These are phyloP conservation scores for Pangasianodon hypophthalmus DNA, from an alignment of 2,113 vertebrate genomes.

Conservation along the genomic window DNA sequence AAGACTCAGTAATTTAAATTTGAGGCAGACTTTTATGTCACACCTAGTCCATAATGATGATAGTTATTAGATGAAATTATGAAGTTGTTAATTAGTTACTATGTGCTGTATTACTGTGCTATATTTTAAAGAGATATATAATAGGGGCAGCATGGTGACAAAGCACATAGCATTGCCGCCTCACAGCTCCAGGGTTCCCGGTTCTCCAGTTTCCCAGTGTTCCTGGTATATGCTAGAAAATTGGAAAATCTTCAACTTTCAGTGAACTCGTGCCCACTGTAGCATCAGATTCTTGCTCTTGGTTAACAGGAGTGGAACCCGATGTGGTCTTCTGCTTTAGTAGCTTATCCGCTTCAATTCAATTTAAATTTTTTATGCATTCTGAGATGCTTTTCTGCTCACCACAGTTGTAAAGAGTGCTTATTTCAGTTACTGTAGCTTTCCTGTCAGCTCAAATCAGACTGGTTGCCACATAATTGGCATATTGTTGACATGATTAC, in stretches of 20 bases:
- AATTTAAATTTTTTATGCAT: neutral
- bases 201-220: neutral
- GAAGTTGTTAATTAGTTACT: neutral
- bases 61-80: neutral
- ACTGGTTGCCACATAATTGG: neutral
- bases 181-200: neutral
- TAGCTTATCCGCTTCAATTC: neutral
- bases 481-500: neutral
- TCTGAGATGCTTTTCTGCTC: constrained; percentile 7
- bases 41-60: neutral
- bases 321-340: neutral
- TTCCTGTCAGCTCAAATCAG: neutral
- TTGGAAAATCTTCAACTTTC: neutral
- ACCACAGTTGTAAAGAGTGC: too few species aligned
- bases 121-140: neutral
- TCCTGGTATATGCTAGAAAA: neutral
- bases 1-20: neutral
- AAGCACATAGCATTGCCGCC: neutral
- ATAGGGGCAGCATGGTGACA: neutral
- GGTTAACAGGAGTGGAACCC: neutral
- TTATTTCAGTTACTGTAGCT: neutral
- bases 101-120: neutral
- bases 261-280: too few species aligned
- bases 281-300: neutral
- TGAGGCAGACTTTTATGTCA: neutral